Conservation (phyloP, 2,797 vertebrate species). For the Anniella stebbinsi region DNA sequence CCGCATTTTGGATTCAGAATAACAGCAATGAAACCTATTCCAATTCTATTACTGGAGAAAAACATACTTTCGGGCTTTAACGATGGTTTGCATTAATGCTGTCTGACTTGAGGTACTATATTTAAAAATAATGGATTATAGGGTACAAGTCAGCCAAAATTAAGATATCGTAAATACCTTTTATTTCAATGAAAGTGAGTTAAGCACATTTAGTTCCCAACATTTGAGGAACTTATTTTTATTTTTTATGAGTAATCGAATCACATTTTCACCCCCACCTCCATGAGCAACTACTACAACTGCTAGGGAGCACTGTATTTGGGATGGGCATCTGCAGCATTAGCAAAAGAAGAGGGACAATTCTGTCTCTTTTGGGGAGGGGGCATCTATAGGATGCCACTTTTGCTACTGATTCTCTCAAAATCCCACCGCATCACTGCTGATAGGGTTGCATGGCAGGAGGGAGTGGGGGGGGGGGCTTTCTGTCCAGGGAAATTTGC, state of each 20-base stretch:
- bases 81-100: conserved; percentile 32
- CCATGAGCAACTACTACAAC: not conserved
- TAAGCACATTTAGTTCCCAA: not conserved
- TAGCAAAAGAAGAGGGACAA: too few relatives aligned
- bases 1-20: conserved; percentile 43
- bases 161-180: not conserved
- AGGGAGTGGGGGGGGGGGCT: too few relatives aligned
- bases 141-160: not conserved
- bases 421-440: too few relatives aligned
- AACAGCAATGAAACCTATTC: conserved; percentile 49
- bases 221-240: not conserved
- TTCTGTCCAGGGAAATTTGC: too few relatives aligned
- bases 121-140: not conserved
- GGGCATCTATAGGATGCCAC: too few relatives aligned
- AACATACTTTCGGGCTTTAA: conserved; percentile 3
- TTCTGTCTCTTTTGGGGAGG: too few relatives aligned
- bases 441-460: too few relatives aligned
- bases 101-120: not conserved
- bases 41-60: conserved; percentile 25
- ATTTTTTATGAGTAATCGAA: not conserved
- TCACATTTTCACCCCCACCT: not conserved
- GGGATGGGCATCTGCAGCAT: too few relatives aligned
- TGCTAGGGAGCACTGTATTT: not conserved
- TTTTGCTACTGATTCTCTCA: too few relatives aligned
- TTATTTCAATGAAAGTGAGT: not conserved